phyloP scores from a whole-genome alignment of 2,113 vertebrate genomes.

The Pelecanoides urinatrix region DNA sequence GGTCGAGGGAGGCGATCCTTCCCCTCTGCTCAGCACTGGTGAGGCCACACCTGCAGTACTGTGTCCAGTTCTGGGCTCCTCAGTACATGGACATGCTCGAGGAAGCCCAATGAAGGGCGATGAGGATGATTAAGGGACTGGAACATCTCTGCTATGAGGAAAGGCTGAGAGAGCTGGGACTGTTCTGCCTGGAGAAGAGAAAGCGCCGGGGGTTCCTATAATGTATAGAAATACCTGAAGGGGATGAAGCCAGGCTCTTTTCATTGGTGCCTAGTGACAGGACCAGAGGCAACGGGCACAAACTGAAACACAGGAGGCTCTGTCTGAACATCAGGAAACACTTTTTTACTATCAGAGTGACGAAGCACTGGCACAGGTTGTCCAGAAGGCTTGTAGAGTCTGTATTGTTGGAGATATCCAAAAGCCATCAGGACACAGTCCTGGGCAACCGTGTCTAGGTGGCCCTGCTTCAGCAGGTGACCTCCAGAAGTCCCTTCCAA shows the following conservation, averaged over 20 bases:
- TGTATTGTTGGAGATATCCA: not conserved
- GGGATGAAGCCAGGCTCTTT: not conserved
- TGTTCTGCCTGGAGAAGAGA: not conserved
- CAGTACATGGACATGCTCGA: not conserved
- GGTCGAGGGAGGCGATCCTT: not conserved
- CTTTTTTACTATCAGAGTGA: not conserved
- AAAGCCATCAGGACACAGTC: not conserved
- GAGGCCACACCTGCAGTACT: not conserved
- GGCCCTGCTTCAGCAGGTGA: not conserved
- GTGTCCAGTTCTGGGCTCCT: not conserved
- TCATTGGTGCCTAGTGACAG: not conserved
- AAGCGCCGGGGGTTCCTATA: not conserved
- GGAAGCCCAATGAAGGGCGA: not conserved
- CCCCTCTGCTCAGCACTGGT: not conserved
- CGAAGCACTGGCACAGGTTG: not conserved
- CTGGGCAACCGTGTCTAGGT: not conserved
- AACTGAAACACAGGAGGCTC: not conserved
- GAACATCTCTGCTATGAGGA: not conserved
- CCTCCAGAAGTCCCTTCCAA: not conserved
- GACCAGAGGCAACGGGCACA: not conserved
- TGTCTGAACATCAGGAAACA: not conserved
- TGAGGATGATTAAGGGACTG: not conserved
- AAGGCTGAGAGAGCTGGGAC: not conserved
- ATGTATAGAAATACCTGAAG: fast-evolving
- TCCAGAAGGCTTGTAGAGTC: not conserved